Percentiles rank a stretch among this genome's conserved stretches.
Evolutionary conservation across 2,113 vertebrate species (phyloP).

Genomic region (Cheilinus undulatus): DNA sequence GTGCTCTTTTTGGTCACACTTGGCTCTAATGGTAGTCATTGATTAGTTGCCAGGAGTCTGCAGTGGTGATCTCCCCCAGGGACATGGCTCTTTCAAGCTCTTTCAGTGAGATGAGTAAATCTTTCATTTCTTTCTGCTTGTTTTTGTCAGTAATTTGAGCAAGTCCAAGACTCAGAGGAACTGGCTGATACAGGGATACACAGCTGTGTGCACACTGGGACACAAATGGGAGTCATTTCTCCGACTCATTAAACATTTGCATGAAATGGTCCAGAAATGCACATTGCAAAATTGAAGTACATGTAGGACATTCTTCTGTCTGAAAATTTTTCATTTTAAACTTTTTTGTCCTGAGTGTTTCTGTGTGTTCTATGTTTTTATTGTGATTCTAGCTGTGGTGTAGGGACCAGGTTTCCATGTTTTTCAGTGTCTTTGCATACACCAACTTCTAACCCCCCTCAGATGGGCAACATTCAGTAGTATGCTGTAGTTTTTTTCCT

Average conservation of each 20-base stretch:
- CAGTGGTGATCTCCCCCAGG: slow-evolving; percentile 43
- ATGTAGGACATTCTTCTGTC: slow-evolving; percentile 2
- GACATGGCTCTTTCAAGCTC: slow-evolving; percentile 44
- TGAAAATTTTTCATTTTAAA: neutral
- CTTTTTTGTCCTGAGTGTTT: neutral
- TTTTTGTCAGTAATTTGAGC: slow-evolving; percentile 57
- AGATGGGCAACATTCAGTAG: too few species aligned
- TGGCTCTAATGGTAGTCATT: slow-evolving; percentile 42
- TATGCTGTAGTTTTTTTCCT: too few species aligned
- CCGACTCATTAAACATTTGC: slow-evolving; percentile 35
- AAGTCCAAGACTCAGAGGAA: slow-evolving; percentile 35
- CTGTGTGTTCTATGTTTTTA: too few species aligned
- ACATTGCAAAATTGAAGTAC: slow-evolving; percentile 22
- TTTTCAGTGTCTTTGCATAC: too few species aligned
- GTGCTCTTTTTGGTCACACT: slow-evolving; percentile 39
- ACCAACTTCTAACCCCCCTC: too few species aligned
- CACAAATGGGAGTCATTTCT: slow-evolving; percentile 33
- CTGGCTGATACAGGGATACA: slow-evolving; percentile 8
- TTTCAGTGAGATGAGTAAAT: slow-evolving; percentile 55
- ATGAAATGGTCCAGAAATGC: slow-evolving; percentile 33
- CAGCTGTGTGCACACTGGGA: slow-evolving; percentile 47
- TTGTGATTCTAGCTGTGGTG: too few species aligned
- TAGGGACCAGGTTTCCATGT: too few species aligned
- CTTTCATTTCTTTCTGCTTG: slow-evolving; percentile 57
- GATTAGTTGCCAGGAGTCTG: slow-evolving; percentile 49